Percentiles rank a stretch among this genome's conserved stretches.
Evolutionary conservation across 2,888 invertebrate genomes (phyloP).

Genomic region (Quadroppia sp.): DNA sequence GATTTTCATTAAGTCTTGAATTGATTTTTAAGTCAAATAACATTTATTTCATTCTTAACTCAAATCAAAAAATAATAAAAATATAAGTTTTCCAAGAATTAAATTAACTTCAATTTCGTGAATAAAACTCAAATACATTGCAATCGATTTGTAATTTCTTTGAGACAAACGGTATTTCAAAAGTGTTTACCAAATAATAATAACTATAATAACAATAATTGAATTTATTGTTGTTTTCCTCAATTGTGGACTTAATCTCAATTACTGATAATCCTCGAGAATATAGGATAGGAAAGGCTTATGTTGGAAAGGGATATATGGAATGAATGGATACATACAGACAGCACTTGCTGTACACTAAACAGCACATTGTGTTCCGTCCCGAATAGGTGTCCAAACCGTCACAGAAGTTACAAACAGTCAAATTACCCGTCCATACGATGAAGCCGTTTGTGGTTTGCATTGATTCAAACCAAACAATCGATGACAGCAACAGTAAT

Average conservation of each 20-base stretch:
- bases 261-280: not conserved
- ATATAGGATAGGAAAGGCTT: not conserved
- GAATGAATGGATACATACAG: conserved; percentile 1
- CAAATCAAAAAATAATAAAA: too few species aligned
- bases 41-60: too few species aligned
- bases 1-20: not conserved
- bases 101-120: too few species aligned
- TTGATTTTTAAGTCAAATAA: too few species aligned
- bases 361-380: conserved; percentile 40
- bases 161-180: too few species aligned
- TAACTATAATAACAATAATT: not conserved
- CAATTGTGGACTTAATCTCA: not conserved
- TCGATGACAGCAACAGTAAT: not conserved
- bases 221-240: not conserved
- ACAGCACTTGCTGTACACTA: conserved; percentile 40
- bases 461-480: conserved; percentile 13
- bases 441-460: conserved; percentile 26
- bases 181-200: not conserved
- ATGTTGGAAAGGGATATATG: not conserved
- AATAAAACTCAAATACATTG: too few species aligned
- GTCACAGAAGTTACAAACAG: conserved; percentile 41
- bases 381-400: conserved; percentile 40
- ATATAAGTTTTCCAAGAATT: too few species aligned
- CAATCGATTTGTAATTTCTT: not conserved
- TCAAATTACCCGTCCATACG: conserved; percentile 38